Evolutionary conservation across 30 jellyfish, hydroid and myxozoan genomes (phyloP).

Genomic region (Sanderia malayensis): DNA sequence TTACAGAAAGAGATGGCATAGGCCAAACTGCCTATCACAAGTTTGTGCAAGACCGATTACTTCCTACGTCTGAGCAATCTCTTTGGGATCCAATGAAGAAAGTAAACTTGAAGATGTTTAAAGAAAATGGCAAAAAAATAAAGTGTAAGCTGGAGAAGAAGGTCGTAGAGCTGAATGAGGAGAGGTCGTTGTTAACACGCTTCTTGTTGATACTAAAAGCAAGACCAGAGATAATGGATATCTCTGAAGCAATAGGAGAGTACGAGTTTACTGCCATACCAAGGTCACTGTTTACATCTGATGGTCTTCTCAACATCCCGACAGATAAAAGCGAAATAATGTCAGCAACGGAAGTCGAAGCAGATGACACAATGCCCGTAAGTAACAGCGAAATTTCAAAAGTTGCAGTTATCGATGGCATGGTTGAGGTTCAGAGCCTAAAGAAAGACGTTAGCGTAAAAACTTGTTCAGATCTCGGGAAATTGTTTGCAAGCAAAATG

Average conservation of each 20-base stretch:
- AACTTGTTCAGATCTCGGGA: slow-evolving; percentile 33
- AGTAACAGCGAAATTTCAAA: slow-evolving; percentile 16
- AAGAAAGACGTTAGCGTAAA: slow-evolving; percentile 39
- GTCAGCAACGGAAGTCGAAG: slow-evolving; percentile 40
- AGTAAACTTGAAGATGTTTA: neutral
- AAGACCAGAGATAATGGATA: slow-evolving; percentile 38
- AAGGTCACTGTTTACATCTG: slow-evolving; percentile 39
- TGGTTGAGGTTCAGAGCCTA: slow-evolving; percentile 44
- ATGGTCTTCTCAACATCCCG: slow-evolving; percentile 38
- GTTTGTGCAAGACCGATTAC: neutral
- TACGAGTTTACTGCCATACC: slow-evolving; percentile 37
- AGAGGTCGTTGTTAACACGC: slow-evolving; percentile 23
- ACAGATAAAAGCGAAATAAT: slow-evolving; percentile 27
- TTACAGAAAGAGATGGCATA: slow-evolving; percentile 25
- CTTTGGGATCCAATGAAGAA: slow-evolving; percentile 2
- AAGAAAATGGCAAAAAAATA: slow-evolving; percentile 24
- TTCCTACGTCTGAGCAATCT: slow-evolving; percentile 4
- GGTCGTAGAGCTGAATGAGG: slow-evolving; percentile 20
- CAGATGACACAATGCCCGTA: slow-evolving; percentile 20
- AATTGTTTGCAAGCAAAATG: slow-evolving; percentile 8
- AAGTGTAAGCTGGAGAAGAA: slow-evolving; percentile 30
- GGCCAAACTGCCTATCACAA: slow-evolving; percentile 33
- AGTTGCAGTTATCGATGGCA: slow-evolving; percentile 46
- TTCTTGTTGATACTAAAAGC: slow-evolving; percentile 26
- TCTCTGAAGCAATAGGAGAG: slow-evolving; percentile 50